Conservation (phyloP, 2,888 invertebrate species). For the Quadroppia sp. region DNA sequence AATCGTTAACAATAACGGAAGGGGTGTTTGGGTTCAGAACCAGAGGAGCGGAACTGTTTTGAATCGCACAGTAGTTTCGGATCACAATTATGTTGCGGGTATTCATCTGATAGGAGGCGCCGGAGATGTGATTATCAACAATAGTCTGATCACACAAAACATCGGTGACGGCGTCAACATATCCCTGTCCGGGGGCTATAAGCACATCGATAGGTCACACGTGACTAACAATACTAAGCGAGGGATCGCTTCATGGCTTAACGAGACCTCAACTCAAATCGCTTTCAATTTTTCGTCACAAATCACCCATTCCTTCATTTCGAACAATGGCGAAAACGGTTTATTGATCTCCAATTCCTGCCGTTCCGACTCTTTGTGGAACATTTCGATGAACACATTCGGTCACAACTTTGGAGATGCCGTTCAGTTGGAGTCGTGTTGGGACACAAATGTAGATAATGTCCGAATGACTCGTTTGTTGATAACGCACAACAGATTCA, state of each 20-base stretch:
- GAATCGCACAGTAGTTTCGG: constrained; percentile 73
- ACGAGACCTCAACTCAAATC: constrained; percentile 71
- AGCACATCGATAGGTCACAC: constrained; percentile 80
- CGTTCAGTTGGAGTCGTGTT: constrained; percentile 77
- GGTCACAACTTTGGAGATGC: constrained; percentile 72
- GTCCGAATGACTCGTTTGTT: constrained; percentile 59
- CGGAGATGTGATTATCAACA: constrained; percentile 88
- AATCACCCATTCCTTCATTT: constrained; percentile 78
- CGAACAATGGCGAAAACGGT: constrained; percentile 80
- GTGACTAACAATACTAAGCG: constrained; percentile 82
- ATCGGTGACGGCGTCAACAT: constrained; percentile 92
- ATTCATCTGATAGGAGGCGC: constrained; percentile 83
- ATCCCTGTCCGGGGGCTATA: constrained; percentile 87
- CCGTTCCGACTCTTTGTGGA: constrained; percentile 61
- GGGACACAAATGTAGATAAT: constrained; percentile 55
- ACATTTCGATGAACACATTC: constrained; percentile 87
- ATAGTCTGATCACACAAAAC: constrained; percentile 82
- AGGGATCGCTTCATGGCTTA: constrained; percentile 86
- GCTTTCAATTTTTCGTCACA: constrained; percentile 72
- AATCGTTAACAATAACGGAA: constrained; percentile 82
- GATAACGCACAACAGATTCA: constrained; percentile 80
- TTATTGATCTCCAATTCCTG: constrained; percentile 91
- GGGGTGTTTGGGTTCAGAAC: constrained; percentile 91
- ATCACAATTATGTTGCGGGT: constrained; percentile 85
- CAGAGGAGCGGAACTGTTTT: constrained; percentile 82